Conservation (phyloP, 1,140 invertebrate species). For the Calliphora vicina region DNA sequence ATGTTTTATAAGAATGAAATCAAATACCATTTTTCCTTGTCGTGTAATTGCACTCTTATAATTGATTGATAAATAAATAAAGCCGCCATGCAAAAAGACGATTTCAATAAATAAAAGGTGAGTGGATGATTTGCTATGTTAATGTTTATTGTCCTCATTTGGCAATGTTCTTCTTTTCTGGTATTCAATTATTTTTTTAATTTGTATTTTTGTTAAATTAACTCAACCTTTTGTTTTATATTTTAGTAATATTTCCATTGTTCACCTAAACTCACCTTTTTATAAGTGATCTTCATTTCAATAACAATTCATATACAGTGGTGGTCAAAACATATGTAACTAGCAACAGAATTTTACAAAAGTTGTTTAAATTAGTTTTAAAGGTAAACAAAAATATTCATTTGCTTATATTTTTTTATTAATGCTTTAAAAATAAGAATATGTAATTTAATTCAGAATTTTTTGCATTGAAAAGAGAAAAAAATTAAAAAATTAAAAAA, state of each 20-base stretch:
- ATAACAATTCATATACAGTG: background rate
- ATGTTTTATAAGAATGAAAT: background rate
- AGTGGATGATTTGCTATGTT: background rate
- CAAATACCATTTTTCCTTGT: background rate
- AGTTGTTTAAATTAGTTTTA: too few species aligned
- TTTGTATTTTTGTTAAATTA: background rate
- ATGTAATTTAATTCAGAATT: too few species aligned
- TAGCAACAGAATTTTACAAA: too few species aligned
- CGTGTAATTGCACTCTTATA: background rate
- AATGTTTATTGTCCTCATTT: background rate
- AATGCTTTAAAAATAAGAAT: too few species aligned
- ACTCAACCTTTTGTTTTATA: too few species aligned
- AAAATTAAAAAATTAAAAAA: too few species aligned
- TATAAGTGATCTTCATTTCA: background rate
- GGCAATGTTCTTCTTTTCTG: background rate
- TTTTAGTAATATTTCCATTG: background rate
- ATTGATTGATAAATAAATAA: conserved; percentile 15
- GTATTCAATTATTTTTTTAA: background rate
- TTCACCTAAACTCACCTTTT: background rate
- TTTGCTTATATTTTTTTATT: too few species aligned
- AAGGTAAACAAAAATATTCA: too few species aligned
- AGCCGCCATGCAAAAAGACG: background rate
- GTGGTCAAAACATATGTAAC: too few species aligned
- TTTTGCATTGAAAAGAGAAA: too few species aligned
- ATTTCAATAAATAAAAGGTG: conserved; percentile 1